Percentiles rank a stretch among this genome's conserved stretches.
Conservation (phyloP, 2,888 invertebrate genomes). For the Margaritifera margaritifera region DNA sequence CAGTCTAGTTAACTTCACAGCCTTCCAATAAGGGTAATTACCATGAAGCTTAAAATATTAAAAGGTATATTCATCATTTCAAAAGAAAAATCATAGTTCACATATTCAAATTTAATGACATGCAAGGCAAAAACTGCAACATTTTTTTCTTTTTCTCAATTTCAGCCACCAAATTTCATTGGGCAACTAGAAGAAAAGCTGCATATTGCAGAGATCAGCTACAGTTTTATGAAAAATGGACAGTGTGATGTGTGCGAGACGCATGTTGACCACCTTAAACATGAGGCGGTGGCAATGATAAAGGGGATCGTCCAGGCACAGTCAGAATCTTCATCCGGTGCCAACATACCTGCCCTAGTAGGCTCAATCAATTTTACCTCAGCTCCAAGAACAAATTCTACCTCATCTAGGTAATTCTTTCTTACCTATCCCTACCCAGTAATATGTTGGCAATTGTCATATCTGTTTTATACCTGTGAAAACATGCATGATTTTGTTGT, state of each 20-base stretch:
- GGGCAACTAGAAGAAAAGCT: slow-evolving; percentile 54
- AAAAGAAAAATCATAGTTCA: no score
- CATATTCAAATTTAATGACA: no score
- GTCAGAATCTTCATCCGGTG: slow-evolving; percentile 36
- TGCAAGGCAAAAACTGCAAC: neutral
- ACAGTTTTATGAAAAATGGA: slow-evolving; percentile 45
- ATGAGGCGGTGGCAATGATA: slow-evolving; percentile 65
- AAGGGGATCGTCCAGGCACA: slow-evolving; percentile 65
- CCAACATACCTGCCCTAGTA: slow-evolving; percentile 49
- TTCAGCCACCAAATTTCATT: slow-evolving; percentile 47
- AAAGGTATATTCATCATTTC: no score
- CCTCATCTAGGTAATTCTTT: no score
- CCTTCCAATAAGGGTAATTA: no score
- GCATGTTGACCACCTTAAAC: slow-evolving; percentile 54
- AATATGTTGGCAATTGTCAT: no score
- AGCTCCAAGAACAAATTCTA: neutral
- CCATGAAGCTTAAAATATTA: no score
- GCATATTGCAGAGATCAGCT: slow-evolving; percentile 50
- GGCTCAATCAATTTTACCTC: slow-evolving; percentile 47
- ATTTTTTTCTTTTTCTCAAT: slow-evolving; percentile 6
- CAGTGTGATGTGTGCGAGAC: slow-evolving; percentile 67
- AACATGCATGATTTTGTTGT: no score
- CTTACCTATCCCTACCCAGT: no score
- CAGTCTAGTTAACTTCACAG: no score
- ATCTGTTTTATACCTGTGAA: no score